phyloP scores from a whole-genome alignment of 1,140 invertebrate genomes.

The Babylonia areolata region DNA sequence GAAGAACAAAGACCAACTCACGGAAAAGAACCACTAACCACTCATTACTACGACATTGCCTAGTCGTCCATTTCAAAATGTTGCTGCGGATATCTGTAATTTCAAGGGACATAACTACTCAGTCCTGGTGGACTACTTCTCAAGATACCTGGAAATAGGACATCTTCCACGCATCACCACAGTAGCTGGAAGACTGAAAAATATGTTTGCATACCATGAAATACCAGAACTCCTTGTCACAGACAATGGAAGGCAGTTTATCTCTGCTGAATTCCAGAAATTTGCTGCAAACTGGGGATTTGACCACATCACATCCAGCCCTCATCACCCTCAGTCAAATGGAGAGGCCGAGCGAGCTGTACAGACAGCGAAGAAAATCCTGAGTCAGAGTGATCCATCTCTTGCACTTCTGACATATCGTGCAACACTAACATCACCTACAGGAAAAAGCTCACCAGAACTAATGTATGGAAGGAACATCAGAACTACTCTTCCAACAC shows the following conservation, averaged over 20 bases:
- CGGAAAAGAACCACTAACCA: conserved; percentile 43
- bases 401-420: background rate
- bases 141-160: conserved; percentile 43
- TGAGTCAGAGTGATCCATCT: background rate
- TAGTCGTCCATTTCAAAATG: conserved; percentile 39
- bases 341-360: background rate
- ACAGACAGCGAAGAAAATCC: background rate
- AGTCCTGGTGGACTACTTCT: conserved; percentile 51
- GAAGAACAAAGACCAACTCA: conserved; percentile 35
- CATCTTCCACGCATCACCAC: background rate
- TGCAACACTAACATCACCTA: too few relatives aligned
- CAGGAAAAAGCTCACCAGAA: too few relatives aligned
- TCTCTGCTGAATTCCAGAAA: background rate
- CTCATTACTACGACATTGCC: conserved; percentile 21
- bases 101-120: conserved; percentile 39
- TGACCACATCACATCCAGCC: background rate
- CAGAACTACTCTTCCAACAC: too few relatives aligned
- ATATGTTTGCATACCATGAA: conserved; percentile 51
- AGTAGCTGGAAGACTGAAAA: background rate
- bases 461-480: too few relatives aligned
- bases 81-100: conserved; percentile 29
- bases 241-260: conserved; percentile 5
- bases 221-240: conserved; percentile 59
- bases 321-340: conserved; percentile 20
- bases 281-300: background rate